Evolutionary conservation across 2,888 invertebrate genomes (phyloP), one percentile per base, ranked within the genome.

Genomic region (Caenorhabditis sp.): DNA sequence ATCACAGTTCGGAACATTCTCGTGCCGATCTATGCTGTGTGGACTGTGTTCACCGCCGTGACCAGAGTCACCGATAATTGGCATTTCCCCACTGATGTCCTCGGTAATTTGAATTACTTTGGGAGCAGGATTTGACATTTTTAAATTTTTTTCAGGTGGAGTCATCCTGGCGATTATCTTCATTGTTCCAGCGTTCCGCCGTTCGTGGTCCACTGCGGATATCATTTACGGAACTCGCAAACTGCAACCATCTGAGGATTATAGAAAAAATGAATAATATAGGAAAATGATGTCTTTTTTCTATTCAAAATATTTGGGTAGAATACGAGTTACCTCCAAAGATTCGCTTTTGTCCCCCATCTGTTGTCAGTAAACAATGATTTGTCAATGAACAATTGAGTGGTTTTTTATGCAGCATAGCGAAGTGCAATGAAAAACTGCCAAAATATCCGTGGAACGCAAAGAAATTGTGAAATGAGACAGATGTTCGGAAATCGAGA

Each of bases 1-100:
- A 58, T 52, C 27, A 59, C 46, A 20, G 35, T 80, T 27, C 66
- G 79, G 1, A 77, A 77, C 46, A 45, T 81, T 26, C 59, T 79
- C 30, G 46, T 83, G 11, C 75, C 80, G 8, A 8, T 78, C 13
- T 78, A 73, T 53, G 48, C 71, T 8, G 22, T 74, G 11, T 83
- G 83, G 83, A 78, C 81, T 5, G 1, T 78, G 7, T 7, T 85
- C 11, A 79, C 78, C 62, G 86, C 83, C n/a, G 74, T 85, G 8
- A 82, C 84, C 2, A 73, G 89, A 48, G 84, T 89, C 27, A 87
- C 86, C 24, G 89, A 89, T 68, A 79, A 79, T 65, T 89, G 89
- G 89, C 89, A 89, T 72, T 84, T 81, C 70, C 81, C 82, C 13
- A 84, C 88, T 13, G 89, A 89, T 79, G 89, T 89, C 15, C 55